phyloP scores from a whole-genome alignment of 92 coral and sea anemone genomes.

The Montipora capitata region DNA sequence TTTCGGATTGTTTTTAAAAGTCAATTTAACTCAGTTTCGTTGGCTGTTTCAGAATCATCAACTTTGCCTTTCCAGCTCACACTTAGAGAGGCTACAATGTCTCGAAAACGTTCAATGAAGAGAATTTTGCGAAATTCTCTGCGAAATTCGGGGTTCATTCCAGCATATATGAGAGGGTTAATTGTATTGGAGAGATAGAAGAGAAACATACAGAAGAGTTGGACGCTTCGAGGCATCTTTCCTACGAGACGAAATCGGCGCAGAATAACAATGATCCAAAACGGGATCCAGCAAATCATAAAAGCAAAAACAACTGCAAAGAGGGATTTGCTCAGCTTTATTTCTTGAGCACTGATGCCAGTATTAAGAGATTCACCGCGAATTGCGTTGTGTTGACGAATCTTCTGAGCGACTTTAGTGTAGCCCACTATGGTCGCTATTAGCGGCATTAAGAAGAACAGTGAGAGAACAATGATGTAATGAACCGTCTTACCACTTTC shows the following conservation, averaged over 20 bases:
- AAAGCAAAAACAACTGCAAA: constrained; percentile 25
- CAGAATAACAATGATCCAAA: constrained; percentile 27
- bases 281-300: constrained; percentile 26
- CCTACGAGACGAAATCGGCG: constrained; percentile 2
- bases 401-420: neutral
- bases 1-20: no score
- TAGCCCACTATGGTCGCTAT: neutral
- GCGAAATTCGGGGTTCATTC: constrained; percentile 5
- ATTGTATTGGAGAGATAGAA: constrained; percentile 30
- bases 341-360: neutral
- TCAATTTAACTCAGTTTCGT: no score
- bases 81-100: no score
- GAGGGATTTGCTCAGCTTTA: constrained; percentile 13
- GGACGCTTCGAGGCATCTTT: constrained; percentile 16
- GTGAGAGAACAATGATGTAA: neutral
- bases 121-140: constrained; percentile 16
- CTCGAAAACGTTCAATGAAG: no score
- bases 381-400: constrained; percentile 14
- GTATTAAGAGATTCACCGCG: neutral
- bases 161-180: constrained; percentile 32
- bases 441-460: constrained; percentile 9
- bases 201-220: constrained; percentile 28
- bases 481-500: constrained; percentile 10
- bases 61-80: neutral
- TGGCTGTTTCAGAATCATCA: neutral